phyloP scores from a whole-genome alignment of 1,140 invertebrate species.

The Glossosoma conforme region DNA sequence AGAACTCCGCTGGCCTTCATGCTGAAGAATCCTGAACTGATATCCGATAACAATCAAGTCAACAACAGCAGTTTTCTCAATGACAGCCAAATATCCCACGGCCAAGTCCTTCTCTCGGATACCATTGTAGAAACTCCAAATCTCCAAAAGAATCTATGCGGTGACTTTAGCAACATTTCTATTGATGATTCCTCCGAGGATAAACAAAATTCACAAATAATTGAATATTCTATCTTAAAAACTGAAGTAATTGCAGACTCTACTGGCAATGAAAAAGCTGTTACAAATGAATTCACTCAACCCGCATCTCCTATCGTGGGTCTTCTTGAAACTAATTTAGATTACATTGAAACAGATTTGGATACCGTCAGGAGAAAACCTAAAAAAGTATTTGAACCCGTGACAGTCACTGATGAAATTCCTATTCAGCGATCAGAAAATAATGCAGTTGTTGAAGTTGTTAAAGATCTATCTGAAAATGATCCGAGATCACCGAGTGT shows the following conservation, averaged over 20 bases:
- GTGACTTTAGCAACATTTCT: slow-evolving; percentile 12
- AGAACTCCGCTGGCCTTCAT: slow-evolving; percentile 25
- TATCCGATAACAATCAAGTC: slow-evolving; percentile 14
- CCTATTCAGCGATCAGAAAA: not conserved
- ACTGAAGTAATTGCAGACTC: no score
- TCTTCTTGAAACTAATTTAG: slow-evolving; percentile 49
- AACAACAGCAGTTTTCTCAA: slow-evolving; percentile 8
- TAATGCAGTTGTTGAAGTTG: slow-evolving; percentile 15
- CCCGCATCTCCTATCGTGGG: slow-evolving; percentile 5
- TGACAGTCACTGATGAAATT: slow-evolving; percentile 11
- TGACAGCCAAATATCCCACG: slow-evolving; percentile 5
- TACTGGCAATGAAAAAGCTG: not conserved
- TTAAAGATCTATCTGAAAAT: slow-evolving; percentile 35
- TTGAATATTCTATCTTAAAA: no score
- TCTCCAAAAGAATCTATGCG: slow-evolving; percentile 18
- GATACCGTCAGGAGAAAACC: slow-evolving; percentile 35
- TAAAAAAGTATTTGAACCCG: slow-evolving; percentile 28
- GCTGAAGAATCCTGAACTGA: slow-evolving; percentile 23
- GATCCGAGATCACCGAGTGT: slow-evolving; percentile 47
- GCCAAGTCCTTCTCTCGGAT: slow-evolving; percentile 1
- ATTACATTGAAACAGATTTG: slow-evolving; percentile 39
- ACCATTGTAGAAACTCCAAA: slow-evolving; percentile 4
- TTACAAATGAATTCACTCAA: no score
- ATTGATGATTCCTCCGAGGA: slow-evolving; percentile 2
- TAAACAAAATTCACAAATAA: no score